Evolutionary conservation across 2,797 vertebrate species (phyloP), one percentile per base, ranked within the genome.

Genomic region (Pelochelys cantorii): DNA sequence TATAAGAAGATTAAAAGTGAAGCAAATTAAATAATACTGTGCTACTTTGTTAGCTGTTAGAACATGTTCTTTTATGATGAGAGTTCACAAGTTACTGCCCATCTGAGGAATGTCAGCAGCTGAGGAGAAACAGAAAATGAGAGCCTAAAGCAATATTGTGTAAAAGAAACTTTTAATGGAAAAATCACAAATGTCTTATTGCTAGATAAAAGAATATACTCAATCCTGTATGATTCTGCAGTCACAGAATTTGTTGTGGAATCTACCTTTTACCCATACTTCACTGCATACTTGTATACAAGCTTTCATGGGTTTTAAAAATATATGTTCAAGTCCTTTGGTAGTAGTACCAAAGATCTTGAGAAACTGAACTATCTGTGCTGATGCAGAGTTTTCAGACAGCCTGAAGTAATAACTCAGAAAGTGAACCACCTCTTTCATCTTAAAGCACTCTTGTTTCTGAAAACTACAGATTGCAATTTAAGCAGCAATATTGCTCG

Each of bases 1-100:
- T 77, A 23, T 95, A 97, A 97, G 93, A 95, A 92, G 96, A 96
- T 96, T 96, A 97, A 77, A 94, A 89, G 60, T 87, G 81, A 91
- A 90, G 81, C 68, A 89, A 94, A 95, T 96, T 87, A 86, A 68
- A 93, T 87, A 93, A 23, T 79, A 60, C 34, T 0, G 1, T 92
- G 85, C 0, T 78, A 81, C 60, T 95, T 97, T 90, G 53, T 82
- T 83, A 90, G 78, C 79, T 90, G 62, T 90, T 88, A 85, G 20
- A 80, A 75, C 0, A 0, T 86, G 81, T 31, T 75, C 48, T 81
- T 77, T 54, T 2, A 1, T 74, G 68, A 59, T n/a, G 84, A 62
- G 6, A 86, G 90, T 79, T 34, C 77, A 79, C 0, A 11, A 77
- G 12, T 80, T 83, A 7, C 79, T 91, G 88, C 85, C 53, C 86